Percentiles rank a stretch among this genome's conserved stretches.
phyloP scores from a whole-genome alignment of 2,888 invertebrate genomes.

The Pseudococcus viburni region DNA sequence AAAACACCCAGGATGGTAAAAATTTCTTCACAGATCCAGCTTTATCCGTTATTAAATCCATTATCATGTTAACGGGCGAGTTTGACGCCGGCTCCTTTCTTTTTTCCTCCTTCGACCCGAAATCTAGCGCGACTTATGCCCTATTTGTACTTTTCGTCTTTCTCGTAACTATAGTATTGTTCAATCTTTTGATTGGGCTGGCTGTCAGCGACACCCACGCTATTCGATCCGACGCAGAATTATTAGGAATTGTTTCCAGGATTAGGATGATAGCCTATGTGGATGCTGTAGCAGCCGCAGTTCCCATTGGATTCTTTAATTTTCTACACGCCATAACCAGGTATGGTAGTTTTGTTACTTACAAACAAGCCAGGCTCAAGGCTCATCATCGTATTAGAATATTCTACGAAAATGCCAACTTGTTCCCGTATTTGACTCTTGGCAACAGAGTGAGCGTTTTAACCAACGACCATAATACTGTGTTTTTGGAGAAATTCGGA shows the following conservation, averaged over 20 bases:
- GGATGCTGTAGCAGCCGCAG: slow-evolving; percentile 80
- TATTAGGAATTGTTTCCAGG: slow-evolving; percentile 82
- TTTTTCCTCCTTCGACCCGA: slow-evolving; percentile 75
- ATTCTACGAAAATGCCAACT: too few species aligned
- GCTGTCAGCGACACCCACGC: slow-evolving; percentile 86
- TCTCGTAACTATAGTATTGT: slow-evolving; percentile 85
- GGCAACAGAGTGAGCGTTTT: too few species aligned
- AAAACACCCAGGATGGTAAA: neutral
- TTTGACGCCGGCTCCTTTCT: slow-evolving; percentile 85
- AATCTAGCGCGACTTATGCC: slow-evolving; percentile 80
- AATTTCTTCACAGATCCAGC: slow-evolving; percentile 79
- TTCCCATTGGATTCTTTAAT: slow-evolving; percentile 71
- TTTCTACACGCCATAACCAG: slow-evolving; percentile 30
- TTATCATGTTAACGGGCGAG: slow-evolving; percentile 89
- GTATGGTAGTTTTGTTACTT: too few species aligned
- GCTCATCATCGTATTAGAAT: too few species aligned
- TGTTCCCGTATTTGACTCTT: too few species aligned
- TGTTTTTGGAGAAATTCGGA: neutral
- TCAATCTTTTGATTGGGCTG: slow-evolving; percentile 87
- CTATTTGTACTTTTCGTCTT: slow-evolving; percentile 87
- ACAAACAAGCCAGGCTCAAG: too few species aligned
- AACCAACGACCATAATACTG: too few species aligned
- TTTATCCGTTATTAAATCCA: slow-evolving; percentile 84
- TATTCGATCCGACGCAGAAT: slow-evolving; percentile 84
- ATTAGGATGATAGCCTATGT: slow-evolving; percentile 82